Conservation (phyloP, 2,113 vertebrate genomes). For the Rhinoptilus africanus region DNA sequence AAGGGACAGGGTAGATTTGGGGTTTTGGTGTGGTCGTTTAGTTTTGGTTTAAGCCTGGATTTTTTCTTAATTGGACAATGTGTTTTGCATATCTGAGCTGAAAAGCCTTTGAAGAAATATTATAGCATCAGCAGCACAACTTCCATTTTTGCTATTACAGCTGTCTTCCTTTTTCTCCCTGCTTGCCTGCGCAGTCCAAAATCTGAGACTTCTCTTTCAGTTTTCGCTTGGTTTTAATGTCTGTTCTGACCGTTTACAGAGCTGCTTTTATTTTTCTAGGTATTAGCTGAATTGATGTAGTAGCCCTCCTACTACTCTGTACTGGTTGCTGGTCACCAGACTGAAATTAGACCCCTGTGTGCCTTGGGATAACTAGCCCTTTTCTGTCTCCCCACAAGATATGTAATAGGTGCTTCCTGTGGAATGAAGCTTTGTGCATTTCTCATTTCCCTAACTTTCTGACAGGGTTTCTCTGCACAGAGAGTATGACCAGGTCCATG, state of each 20-base stretch:
- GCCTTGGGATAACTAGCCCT: not conserved
- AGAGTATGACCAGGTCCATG: not conserved
- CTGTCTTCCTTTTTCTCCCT: not conserved
- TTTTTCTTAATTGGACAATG: not conserved
- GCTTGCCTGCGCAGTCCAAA: not conserved
- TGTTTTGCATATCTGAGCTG: not conserved
- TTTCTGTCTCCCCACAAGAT: not conserved
- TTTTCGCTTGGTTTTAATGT: not conserved
- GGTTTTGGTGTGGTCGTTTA: rapidly evolving
- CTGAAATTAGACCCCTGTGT: not conserved
- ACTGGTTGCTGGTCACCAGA: not conserved
- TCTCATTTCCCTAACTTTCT: not conserved
- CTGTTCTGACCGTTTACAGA: not conserved
- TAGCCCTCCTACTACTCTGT: not conserved
- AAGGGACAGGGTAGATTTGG: not conserved
- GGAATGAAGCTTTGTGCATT: not conserved
- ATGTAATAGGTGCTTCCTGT: not conserved
- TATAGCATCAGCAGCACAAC: not conserved
- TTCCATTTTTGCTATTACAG: not conserved
- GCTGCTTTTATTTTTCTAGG: not conserved
- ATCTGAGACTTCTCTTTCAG: not conserved
- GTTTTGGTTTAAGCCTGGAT: not conserved
- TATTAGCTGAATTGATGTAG: not conserved
- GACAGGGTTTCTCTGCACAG: not conserved
- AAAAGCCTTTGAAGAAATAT: not conserved